phyloP scores from a whole-genome alignment of 2,797 vertebrate species.

The Gymnocypris eckloni region DNA sequence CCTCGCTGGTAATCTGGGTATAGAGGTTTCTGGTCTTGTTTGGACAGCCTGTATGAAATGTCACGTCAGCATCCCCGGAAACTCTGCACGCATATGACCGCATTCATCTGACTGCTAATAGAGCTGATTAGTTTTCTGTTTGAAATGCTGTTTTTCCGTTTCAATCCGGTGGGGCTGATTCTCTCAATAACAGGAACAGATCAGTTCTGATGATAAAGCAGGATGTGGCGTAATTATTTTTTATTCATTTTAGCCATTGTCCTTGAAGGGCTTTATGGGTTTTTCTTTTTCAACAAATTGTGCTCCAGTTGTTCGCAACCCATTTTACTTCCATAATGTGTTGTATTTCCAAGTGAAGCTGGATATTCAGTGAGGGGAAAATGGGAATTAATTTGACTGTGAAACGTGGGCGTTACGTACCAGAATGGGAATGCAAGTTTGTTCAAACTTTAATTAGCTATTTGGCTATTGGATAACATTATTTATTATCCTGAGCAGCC shows the following conservation, averaged over 20 bases:
- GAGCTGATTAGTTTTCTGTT: slow-evolving; percentile 20
- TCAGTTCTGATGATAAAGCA: neutral
- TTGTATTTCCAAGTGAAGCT: neutral
- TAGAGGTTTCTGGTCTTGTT: slow-evolving; percentile 27
- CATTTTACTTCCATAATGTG: slow-evolving; percentile 5
- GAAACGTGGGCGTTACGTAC: neutral
- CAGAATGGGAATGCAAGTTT: neutral
- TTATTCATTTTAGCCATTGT: neutral
- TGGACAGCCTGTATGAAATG: slow-evolving; percentile 1
- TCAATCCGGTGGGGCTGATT: neutral
- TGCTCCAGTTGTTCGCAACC: neutral
- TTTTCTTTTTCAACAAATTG: neutral
- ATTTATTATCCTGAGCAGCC: neutral
- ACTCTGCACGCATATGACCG: neutral
- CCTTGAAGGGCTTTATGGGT: neutral
- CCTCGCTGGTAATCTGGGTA: neutral
- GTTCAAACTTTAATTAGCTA: neutral
- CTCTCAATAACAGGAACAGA: slow-evolving; percentile 17
- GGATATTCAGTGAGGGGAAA: neutral
- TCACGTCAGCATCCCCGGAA: neutral
- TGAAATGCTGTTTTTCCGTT: slow-evolving; percentile 19
- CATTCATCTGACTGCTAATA: slow-evolving; percentile 2
- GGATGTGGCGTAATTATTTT: slow-evolving; percentile 1
- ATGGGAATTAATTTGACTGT: slow-evolving; percentile 7
- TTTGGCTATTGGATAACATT: neutral